These are phyloP conservation scores for Candidula unifasciata DNA, from an alignment of 2,888 invertebrate species.

Conservation along the genomic window DNA sequence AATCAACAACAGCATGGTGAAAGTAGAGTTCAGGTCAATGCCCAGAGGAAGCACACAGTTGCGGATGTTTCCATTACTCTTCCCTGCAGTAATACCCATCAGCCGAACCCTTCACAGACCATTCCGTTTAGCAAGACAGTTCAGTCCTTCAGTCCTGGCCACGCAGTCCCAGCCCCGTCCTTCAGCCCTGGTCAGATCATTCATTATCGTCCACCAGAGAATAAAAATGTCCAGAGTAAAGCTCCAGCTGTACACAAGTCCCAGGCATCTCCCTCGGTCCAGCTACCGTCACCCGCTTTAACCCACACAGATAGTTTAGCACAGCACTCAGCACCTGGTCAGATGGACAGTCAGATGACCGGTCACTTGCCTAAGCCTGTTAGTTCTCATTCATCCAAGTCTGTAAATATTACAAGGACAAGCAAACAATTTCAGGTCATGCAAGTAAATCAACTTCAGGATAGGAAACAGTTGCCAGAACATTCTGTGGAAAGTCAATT, in stretches of 20 bases:
- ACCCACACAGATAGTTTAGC: conserved; percentile 15
- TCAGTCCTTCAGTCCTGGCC: conserved; percentile 28
- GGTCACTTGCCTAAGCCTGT: background rate
- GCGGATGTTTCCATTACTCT: background rate
- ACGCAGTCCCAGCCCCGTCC: background rate
- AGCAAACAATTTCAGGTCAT: background rate
- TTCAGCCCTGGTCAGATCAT: conserved; percentile 46
- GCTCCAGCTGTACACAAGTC: background rate
- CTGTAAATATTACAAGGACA: conserved; percentile 11
- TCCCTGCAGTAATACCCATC: background rate
- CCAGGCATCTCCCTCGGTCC: background rate
- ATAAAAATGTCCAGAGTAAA: background rate
- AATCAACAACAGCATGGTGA: background rate
- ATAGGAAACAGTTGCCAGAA: background rate
- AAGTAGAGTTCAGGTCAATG: background rate
- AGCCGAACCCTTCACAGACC: background rate
- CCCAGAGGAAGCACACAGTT: background rate
- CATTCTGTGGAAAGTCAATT: background rate
- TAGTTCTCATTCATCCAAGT: background rate
- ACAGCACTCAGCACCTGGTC: conserved; percentile 23
- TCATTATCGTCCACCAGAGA: conserved; percentile 39
- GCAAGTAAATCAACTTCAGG: background rate
- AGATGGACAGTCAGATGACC: background rate
- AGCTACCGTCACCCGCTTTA: background rate
- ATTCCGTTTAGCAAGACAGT: conserved; percentile 16